Evolutionary conservation across 2,797 vertebrate genomes (phyloP).

Genomic region (Borostomias antarcticus): DNA sequence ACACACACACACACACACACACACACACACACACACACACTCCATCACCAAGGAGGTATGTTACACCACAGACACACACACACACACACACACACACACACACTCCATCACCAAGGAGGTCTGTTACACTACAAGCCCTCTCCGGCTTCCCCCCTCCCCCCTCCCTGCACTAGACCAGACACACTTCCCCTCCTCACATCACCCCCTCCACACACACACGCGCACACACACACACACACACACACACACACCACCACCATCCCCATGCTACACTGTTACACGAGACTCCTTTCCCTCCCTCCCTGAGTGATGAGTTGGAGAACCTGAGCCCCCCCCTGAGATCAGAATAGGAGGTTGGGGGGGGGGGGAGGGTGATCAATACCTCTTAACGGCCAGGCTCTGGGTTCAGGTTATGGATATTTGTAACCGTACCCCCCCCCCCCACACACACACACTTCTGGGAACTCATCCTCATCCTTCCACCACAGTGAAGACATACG

Average conservation of each 20-base stretch:
- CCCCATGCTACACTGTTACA: slow-evolving; percentile 6
- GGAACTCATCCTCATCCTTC: neutral
- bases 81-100: too few species aligned
- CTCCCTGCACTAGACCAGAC: too few species aligned
- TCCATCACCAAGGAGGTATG: too few species aligned
- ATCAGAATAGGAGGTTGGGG: neutral
- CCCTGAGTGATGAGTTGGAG: slow-evolving; percentile 57
- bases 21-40: too few species aligned
- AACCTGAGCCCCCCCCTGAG: slow-evolving; percentile 67
- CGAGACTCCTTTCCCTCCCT: slow-evolving; percentile 10
- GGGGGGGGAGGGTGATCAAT: slow-evolving; percentile 60
- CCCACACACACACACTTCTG: slow-evolving; percentile 7
- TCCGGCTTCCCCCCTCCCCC: too few species aligned
- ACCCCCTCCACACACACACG: neutral
- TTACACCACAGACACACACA: too few species aligned
- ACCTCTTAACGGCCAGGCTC: slow-evolving; percentile 63
- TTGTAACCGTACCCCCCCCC: slow-evolving; percentile 13
- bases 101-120: too few species aligned
- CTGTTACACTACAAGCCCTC: too few species aligned
- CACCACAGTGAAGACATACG: too few species aligned
- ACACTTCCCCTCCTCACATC: too few species aligned
- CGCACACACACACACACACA: slow-evolving; percentile 7
- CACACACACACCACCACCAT: neutral
- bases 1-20: too few species aligned
- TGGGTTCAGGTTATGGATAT: slow-evolving; percentile 54